These are phyloP conservation scores for Patella vulgata DNA, from an alignment of 1,140 invertebrate species.

Conservation along the genomic window DNA sequence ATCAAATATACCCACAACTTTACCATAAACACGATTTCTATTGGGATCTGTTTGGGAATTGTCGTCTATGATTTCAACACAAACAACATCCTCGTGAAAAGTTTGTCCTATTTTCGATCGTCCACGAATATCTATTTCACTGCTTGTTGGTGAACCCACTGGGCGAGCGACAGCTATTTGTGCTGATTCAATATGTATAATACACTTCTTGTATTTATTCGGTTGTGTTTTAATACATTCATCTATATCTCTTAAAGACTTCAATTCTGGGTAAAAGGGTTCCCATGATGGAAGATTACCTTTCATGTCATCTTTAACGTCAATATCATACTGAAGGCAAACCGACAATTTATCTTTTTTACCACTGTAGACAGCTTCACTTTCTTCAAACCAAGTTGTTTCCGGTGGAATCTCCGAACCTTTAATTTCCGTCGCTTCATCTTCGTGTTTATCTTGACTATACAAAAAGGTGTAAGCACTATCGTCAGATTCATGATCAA, in stretches of 20 bases:
- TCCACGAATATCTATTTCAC: constrained; percentile 43
- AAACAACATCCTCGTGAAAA: constrained; percentile 55
- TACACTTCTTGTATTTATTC: constrained; percentile 36
- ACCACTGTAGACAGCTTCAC: too few relatives aligned
- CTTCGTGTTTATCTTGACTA: too few relatives aligned
- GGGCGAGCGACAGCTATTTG: constrained; percentile 33
- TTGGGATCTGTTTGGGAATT: neutral
- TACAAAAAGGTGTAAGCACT: too few relatives aligned
- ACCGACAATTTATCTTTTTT: too few relatives aligned
- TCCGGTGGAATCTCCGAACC: too few relatives aligned
- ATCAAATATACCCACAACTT: constrained; percentile 46
- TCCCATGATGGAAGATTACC: neutral
- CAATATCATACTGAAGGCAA: too few relatives aligned
- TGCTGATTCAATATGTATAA: constrained; percentile 37
- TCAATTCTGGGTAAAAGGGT: constrained; percentile 5
- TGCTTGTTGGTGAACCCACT: neutral
- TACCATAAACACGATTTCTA: constrained; percentile 31
- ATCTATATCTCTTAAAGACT: neutral
- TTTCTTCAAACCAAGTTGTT: too few relatives aligned
- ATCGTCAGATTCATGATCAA: too few relatives aligned
- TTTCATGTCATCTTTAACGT: too few relatives aligned
- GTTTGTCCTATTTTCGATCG: constrained; percentile 51
- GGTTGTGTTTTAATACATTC: constrained; percentile 13
- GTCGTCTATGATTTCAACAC: constrained; percentile 47
- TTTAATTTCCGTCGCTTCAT: too few relatives aligned